phyloP scores from a whole-genome alignment of 2,888 invertebrate genomes.

The Phania funesta region DNA sequence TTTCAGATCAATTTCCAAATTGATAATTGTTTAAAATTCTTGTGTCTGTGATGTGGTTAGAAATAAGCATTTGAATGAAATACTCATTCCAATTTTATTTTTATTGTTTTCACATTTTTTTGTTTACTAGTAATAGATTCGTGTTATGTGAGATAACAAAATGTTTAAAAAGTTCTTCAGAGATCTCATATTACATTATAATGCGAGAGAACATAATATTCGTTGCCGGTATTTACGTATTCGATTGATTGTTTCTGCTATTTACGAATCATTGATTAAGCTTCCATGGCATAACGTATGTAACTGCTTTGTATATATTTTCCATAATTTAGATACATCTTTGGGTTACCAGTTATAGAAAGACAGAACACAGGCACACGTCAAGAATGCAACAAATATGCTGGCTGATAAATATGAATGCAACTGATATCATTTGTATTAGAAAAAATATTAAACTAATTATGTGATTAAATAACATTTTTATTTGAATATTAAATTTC shows the following conservation, averaged over 20 bases:
- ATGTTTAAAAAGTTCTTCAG: constrained; percentile 51
- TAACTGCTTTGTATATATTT: constrained; percentile 32
- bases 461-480: constrained; percentile 37
- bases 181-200: constrained; percentile 39
- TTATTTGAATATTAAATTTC: neutral
- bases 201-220: neutral
- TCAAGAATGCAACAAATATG: neutral
- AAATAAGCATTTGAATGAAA: too few relatives aligned
- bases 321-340: constrained; percentile 5
- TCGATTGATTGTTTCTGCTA: neutral
- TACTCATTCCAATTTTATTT: too few relatives aligned
- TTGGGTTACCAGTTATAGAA: neutral
- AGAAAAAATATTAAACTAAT: constrained; percentile 23
- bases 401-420: neutral
- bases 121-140: constrained; percentile 4
- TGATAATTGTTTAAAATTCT: too few relatives aligned
- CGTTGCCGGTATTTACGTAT: neutral
- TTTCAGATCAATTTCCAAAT: too few relatives aligned
- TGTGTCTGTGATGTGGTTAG: too few relatives aligned
- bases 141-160: constrained; percentile 32
- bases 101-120: neutral
- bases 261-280: constrained; percentile 12
- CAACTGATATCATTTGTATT: neutral
- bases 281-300: too few relatives aligned
- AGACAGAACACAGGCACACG: neutral